A percentile compares a stretch with the other conserved stretches of the same genome.
phyloP scores from a whole-genome alignment of 1,140 invertebrate species.

The Gryllus bimaculatus region DNA sequence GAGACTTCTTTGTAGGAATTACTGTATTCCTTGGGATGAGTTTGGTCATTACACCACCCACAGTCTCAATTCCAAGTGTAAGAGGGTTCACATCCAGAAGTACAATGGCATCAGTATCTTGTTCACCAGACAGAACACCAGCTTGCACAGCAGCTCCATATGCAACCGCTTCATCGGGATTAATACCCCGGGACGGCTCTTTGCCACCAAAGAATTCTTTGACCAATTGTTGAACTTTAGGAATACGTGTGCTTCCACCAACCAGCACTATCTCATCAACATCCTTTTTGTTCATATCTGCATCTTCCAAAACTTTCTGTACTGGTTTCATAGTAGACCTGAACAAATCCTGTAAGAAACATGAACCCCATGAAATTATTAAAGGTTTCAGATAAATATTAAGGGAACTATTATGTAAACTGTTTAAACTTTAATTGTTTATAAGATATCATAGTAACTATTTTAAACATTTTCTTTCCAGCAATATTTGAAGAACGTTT shows the following conservation, averaged over 20 bases:
- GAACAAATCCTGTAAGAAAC: constrained; percentile 72
- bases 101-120: constrained; percentile 92
- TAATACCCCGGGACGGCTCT: constrained; percentile 95
- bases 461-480: too few relatives aligned
- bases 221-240: constrained; percentile 96
- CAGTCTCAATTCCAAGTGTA: constrained; percentile 98
- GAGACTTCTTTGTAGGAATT: constrained; percentile 99
- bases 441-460: too few relatives aligned
- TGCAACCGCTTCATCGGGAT: constrained; percentile 96
- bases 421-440: too few relatives aligned
- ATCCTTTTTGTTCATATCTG: constrained; percentile 97
- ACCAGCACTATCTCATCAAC: constrained; percentile 98
- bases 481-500: too few relatives aligned
- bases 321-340: constrained; percentile 96
- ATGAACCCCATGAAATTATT: not conserved
- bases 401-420: not conserved
- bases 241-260: constrained; percentile 97
- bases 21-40: constrained; percentile 96
- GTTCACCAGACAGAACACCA: constrained; percentile 80
- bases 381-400: not conserved
- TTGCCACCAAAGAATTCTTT: constrained; percentile 98
- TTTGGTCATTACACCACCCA: constrained; percentile 99
- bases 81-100: constrained; percentile 96
- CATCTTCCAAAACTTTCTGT: constrained; percentile 95
- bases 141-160: constrained; percentile 98